Evolutionary conservation across 2,113 vertebrate genomes (phyloP).

Genomic region (Megaleporinus macrocephalus): DNA sequence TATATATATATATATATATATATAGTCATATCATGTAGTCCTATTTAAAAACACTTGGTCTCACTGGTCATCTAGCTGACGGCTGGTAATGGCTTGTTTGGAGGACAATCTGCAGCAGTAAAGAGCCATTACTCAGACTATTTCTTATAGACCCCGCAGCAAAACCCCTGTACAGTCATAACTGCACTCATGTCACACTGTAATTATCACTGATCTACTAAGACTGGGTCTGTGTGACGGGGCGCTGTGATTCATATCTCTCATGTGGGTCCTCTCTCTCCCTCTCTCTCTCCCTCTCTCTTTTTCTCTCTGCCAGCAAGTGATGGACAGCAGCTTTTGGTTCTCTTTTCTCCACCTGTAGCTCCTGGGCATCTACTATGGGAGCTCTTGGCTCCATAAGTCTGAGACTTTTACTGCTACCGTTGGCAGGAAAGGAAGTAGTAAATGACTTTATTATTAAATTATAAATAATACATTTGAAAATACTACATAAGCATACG

Average conservation of each 20-base stretch:
- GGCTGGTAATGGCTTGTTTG: slow-evolving; percentile 86
- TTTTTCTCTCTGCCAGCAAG: neutral
- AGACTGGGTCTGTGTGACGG: slow-evolving; percentile 79
- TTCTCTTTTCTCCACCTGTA: neutral
- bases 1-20: too few relatives aligned
- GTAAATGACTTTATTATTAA: neutral
- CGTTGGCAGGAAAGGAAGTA: neutral
- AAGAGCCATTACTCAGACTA: slow-evolving; percentile 90
- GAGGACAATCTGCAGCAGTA: slow-evolving; percentile 82
- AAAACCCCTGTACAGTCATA: slow-evolving; percentile 96
- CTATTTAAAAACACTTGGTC: slow-evolving; percentile 10
- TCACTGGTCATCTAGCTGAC: slow-evolving; percentile 39
- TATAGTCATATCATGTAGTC: neutral
- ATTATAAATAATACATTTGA: neutral
- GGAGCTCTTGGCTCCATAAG: slow-evolving; percentile 1
- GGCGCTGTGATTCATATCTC: slow-evolving; percentile 88
- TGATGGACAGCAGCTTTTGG: slow-evolving; percentile 37
- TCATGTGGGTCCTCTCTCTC: slow-evolving; percentile 60
- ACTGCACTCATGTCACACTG: slow-evolving; percentile 94
- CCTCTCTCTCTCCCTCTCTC: slow-evolving; percentile 11
- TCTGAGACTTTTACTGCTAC: neutral
- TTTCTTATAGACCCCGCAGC: slow-evolving; percentile 86
- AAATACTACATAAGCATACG: neutral
- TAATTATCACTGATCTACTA: slow-evolving; percentile 97
- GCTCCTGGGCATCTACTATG: slow-evolving; percentile 30